phyloP scores from a whole-genome alignment of 2,888 invertebrate species.

The Agriopis aurantiaria region DNA sequence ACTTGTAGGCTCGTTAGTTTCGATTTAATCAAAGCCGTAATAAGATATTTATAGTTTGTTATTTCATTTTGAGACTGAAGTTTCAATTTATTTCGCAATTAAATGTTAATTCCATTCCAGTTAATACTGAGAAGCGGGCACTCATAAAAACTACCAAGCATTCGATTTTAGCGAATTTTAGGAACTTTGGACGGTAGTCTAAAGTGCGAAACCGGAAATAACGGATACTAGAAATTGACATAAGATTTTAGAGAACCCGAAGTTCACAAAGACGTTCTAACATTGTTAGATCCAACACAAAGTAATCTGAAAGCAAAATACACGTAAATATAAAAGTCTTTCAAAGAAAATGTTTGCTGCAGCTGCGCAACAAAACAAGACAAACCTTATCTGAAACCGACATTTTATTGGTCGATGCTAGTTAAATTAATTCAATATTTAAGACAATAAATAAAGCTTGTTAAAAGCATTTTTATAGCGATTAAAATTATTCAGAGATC shows the following conservation, averaged over 20 bases:
- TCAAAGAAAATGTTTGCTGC: conserved; percentile 19
- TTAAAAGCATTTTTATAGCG: conserved; percentile 79
- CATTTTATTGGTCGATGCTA: conserved; percentile 50
- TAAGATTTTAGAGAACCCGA: background rate
- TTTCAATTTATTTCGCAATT: conserved; percentile 9
- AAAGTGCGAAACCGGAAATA: background rate
- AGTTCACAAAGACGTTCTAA: too few relatives aligned
- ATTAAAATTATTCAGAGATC: conserved; percentile 75
- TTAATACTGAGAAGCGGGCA: background rate
- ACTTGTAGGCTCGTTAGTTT: conserved; percentile 74
- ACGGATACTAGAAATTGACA: background rate
- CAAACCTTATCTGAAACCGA: conserved; percentile 43
- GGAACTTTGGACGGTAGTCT: too few relatives aligned
- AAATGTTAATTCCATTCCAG: background rate
- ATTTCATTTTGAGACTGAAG: conserved; percentile 22
- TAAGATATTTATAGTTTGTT: conserved; percentile 42
- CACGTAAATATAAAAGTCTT: conserved; percentile 5
- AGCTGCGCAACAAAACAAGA: conserved; percentile 31
- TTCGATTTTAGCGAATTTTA: too few relatives aligned
- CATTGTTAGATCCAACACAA: background rate
- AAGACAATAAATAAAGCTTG: conserved; percentile 75
- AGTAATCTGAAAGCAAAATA: conserved; percentile 2
- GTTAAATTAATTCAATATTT: conserved; percentile 73
- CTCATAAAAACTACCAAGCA: background rate
- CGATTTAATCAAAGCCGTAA: conserved; percentile 72